Conservation (phyloP, 2,113 vertebrate species). For the Zosterops lateralis region DNA sequence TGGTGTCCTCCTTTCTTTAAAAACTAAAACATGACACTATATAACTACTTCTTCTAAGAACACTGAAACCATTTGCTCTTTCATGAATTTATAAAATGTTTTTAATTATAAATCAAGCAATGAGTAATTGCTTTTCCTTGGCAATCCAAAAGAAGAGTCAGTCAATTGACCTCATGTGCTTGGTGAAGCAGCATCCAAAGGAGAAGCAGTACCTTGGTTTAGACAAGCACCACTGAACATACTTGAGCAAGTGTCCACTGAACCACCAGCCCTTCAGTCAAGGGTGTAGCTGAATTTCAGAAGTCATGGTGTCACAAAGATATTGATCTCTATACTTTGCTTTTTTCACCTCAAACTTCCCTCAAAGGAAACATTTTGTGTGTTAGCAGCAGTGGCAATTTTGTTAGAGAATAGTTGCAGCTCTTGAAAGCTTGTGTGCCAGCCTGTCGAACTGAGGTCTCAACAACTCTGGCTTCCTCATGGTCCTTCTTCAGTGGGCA, state of each 20-base stretch:
- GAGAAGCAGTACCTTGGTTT: neutral
- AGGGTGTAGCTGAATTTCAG: neutral
- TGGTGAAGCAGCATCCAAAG: neutral
- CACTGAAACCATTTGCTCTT: neutral
- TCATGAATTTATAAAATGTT: slow-evolving; percentile 27
- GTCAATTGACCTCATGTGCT: neutral
- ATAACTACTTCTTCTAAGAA: neutral
- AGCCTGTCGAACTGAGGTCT: neutral
- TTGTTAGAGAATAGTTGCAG: neutral
- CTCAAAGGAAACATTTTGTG: neutral
- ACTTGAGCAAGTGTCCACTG: neutral
- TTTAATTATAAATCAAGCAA: slow-evolving; percentile 25
- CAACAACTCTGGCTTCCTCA: neutral
- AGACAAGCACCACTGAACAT: neutral
- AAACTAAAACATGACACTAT: neutral
- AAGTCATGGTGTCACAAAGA: neutral
- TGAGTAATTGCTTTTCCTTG: neutral
- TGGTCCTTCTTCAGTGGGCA: neutral
- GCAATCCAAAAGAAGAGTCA: neutral
- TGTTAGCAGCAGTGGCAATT: neutral
- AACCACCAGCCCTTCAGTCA: neutral
- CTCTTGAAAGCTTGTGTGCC: neutral
- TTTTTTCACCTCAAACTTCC: neutral
- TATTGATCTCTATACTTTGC: neutral
- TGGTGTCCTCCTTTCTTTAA: neutral